These are phyloP conservation scores for Hyles euphorbiae DNA, from an alignment of 1,140 invertebrate species.

Conservation along the genomic window DNA sequence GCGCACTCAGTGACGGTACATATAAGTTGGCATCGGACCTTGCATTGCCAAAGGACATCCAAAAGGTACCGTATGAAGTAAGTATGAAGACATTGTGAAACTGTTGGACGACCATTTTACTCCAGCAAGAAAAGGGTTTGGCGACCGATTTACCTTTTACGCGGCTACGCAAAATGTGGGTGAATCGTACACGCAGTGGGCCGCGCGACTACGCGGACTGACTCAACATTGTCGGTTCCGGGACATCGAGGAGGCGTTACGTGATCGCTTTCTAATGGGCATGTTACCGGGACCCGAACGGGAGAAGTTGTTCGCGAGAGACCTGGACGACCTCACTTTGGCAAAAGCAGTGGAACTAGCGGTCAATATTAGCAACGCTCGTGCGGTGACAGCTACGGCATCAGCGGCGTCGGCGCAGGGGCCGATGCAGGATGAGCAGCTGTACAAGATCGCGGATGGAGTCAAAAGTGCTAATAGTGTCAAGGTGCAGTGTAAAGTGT, in stretches of 20 bases:
- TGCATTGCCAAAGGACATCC: slow-evolving; percentile 23
- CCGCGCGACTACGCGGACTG: slow-evolving; percentile 30
- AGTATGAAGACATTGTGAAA: slow-evolving; percentile 23
- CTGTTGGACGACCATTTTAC: slow-evolving; percentile 31
- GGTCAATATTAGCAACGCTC: slow-evolving; percentile 1
- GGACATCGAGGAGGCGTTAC: slow-evolving; percentile 20
- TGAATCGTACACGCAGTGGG: slow-evolving; percentile 29
- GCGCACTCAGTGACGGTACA: slow-evolving; percentile 24
- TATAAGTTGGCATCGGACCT: slow-evolving; percentile 30
- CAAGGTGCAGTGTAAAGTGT: slow-evolving; percentile 10
- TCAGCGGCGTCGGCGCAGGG: background rate
- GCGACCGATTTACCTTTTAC: slow-evolving; percentile 32
- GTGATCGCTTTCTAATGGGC: slow-evolving; percentile 12
- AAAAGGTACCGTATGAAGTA: slow-evolving; percentile 24
- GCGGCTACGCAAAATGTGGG: slow-evolving; percentile 19
- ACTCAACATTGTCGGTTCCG: slow-evolving; percentile 23
- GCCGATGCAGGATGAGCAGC: background rate
- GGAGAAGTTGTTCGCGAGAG: slow-evolving; percentile 12
- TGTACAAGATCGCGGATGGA: slow-evolving; percentile 6
- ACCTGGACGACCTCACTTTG: background rate
- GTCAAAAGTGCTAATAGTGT: background rate
- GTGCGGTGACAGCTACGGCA: background rate
- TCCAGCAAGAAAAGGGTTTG: slow-evolving; percentile 27
- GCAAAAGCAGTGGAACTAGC: background rate
- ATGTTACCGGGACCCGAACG: slow-evolving; percentile 9